These are phyloP conservation scores for Asbolus verrucosus DNA, from an alignment of 1,140 invertebrate species.

Conservation along the genomic window DNA sequence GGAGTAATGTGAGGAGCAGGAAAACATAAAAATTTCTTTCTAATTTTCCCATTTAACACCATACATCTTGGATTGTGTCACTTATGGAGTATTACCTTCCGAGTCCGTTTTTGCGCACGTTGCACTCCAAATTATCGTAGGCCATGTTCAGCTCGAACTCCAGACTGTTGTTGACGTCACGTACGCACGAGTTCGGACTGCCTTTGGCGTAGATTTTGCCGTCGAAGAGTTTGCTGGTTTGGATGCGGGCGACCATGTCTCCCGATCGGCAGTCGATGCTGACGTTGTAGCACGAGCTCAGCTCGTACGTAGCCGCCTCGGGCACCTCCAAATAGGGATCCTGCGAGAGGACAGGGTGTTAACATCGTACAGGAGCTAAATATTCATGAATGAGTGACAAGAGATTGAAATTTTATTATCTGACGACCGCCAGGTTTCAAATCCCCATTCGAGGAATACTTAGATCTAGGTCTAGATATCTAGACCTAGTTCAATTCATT, in stretches of 20 bases:
- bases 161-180: conserved; percentile 84
- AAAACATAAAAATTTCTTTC: no score
- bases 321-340: conserved; percentile 91
- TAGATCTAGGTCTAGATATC: no score
- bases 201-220: conserved; percentile 95
- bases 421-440: no score
- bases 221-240: conserved; percentile 92
- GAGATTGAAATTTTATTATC: conserved; percentile 19
- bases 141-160: conserved; percentile 91
- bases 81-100: conserved; percentile 67
- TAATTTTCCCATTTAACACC: no score
- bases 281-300: conserved; percentile 95
- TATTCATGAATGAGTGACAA: conserved; percentile 36
- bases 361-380: conserved; percentile 30
- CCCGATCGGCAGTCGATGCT: conserved; percentile 91
- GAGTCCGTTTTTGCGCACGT: conserved; percentile 85
- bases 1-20: no score
- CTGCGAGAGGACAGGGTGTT: conserved; percentile 64
- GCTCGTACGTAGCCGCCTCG: conserved; percentile 90
- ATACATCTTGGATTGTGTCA: background rate
- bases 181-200: conserved; percentile 90
- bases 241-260: conserved; percentile 92
- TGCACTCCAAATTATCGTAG: conserved; percentile 93
- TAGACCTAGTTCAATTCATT: no score
- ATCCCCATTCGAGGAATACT: no score